These are phyloP conservation scores for Aldabrachelys gigantea DNA, from an alignment of 2,113 vertebrate genomes.

Conservation along the genomic window DNA sequence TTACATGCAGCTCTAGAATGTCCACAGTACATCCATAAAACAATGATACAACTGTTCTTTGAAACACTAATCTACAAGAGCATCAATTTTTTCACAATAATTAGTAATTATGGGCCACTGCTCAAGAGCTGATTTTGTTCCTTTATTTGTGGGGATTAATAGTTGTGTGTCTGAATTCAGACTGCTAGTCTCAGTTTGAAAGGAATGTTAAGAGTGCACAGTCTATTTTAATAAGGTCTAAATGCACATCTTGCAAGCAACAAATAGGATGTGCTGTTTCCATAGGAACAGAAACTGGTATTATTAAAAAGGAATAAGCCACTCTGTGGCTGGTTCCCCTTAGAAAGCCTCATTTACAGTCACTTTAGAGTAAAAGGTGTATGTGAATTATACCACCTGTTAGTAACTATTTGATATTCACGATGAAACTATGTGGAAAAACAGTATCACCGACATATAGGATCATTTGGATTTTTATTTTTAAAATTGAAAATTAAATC, in stretches of 20 bases:
- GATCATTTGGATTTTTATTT: slow-evolving; percentile 28
- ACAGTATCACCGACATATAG: background rate
- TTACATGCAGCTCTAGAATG: background rate
- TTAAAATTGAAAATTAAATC: slow-evolving; percentile 53
- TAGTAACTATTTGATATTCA: slow-evolving; percentile 46
- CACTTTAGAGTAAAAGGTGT: slow-evolving; percentile 35
- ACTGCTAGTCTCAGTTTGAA: slow-evolving; percentile 37
- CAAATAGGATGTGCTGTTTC: slow-evolving; percentile 78
- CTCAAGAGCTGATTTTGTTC: background rate
- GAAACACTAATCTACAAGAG: background rate
- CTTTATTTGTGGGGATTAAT: background rate
- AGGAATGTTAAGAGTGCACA: slow-evolving; percentile 56
- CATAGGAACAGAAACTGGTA: slow-evolving; percentile 80
- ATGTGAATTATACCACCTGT: slow-evolving; percentile 61
- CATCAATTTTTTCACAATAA: background rate
- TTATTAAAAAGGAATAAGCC: slow-evolving; percentile 72
- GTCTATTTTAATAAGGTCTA: slow-evolving; percentile 74
- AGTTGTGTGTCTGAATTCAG: slow-evolving; percentile 25
- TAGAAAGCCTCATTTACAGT: slow-evolving; percentile 70
- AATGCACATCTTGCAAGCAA: slow-evolving; percentile 70
- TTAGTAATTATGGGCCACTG: background rate
- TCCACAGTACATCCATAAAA: background rate
- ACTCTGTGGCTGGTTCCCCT: slow-evolving; percentile 48
- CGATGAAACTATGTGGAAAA: slow-evolving; percentile 25
- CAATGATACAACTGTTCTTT: background rate